These are phyloP conservation scores for Mechanitis mazaeus DNA, from an alignment of 2,888 invertebrate species.

Conservation along the genomic window DNA sequence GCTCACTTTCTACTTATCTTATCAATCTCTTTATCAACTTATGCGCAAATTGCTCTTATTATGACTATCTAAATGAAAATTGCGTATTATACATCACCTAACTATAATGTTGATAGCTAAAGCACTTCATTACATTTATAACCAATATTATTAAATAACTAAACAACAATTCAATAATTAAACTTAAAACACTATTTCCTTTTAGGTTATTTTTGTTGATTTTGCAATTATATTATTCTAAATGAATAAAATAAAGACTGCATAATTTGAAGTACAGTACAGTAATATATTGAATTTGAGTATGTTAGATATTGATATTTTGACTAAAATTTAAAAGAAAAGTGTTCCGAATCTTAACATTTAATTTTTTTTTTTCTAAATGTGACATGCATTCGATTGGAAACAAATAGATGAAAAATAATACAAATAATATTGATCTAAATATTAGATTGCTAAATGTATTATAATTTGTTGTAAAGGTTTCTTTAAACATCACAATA, in stretches of 20 bases:
- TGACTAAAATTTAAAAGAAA: too few species aligned
- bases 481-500: too few species aligned
- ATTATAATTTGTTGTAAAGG: too few species aligned
- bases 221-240: neutral
- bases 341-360: too few species aligned
- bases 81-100: neutral
- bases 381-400: too few species aligned
- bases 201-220: slow-evolving; percentile 4
- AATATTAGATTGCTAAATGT: too few species aligned
- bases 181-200: neutral
- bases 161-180: neutral
- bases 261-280: too few species aligned
- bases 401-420: too few species aligned
- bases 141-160: neutral
- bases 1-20: slow-evolving; percentile 38
- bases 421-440: too few species aligned
- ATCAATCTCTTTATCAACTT: slow-evolving; percentile 33
- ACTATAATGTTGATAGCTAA: neutral
- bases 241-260: neutral
- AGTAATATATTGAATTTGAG: too few species aligned
- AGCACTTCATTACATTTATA: neutral
- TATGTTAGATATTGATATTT: too few species aligned
- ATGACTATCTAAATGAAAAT: slow-evolving; percentile 6
- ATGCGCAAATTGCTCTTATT: slow-evolving; percentile 21
- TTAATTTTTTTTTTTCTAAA: too few species aligned